Evolutionary conservation across 2,113 vertebrate genomes (phyloP).

Genomic region (Menura novaehollandiae): DNA sequence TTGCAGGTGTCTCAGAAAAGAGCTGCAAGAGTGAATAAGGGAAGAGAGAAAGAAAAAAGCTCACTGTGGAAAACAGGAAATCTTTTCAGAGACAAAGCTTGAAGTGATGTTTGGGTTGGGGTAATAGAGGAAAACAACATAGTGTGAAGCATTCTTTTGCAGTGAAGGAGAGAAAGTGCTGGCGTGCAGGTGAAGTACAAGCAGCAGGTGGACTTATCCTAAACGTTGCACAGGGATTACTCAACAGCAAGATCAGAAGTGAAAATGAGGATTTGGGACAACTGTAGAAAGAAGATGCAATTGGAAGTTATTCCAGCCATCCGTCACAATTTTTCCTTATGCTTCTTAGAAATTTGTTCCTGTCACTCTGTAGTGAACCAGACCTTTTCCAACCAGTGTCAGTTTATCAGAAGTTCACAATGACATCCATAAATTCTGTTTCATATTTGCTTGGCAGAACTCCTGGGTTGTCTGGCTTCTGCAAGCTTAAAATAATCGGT

Average conservation of each 20-base stretch:
- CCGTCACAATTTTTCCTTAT: neutral
- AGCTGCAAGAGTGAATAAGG: neutral
- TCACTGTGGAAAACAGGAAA: neutral
- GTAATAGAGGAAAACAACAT: neutral
- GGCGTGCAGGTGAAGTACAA: neutral
- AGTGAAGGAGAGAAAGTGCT: neutral
- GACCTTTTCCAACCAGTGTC: neutral
- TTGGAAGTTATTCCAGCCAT: neutral
- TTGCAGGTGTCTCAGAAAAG: neutral
- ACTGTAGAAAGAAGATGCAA: neutral
- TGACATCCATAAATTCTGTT: neutral
- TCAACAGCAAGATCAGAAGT: neutral
- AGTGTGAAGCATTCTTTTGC: neutral
- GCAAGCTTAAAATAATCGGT: slow-evolving; percentile 27
- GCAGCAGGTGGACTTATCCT: neutral
- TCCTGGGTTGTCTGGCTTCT: slow-evolving; percentile 18
- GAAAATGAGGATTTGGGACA: neutral
- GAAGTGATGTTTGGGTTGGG: neutral
- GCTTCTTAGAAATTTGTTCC: neutral
- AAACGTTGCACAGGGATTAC: neutral
- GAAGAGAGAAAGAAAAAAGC: neutral
- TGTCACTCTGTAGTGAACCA: neutral
- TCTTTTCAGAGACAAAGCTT: neutral
- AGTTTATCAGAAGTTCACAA: neutral
- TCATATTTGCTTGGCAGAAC: slow-evolving; percentile 4